Conservation (phyloP, 1,140 invertebrate species). For the Augochlora pura region DNA sequence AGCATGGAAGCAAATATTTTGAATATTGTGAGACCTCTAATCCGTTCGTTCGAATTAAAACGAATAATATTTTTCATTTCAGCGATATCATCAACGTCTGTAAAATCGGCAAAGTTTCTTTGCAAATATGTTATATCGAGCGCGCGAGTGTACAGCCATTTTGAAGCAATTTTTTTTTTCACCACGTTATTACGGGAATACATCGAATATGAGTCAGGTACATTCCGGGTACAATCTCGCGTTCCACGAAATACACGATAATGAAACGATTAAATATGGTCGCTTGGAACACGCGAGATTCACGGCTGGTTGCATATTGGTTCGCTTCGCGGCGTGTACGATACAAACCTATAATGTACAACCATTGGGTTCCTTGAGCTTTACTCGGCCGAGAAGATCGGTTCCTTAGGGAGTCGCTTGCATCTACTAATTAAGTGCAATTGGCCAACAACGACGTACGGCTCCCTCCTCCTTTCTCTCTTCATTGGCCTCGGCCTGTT, state of each 20-base stretch:
- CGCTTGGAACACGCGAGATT: too few relatives aligned
- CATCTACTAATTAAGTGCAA: conserved; percentile 73
- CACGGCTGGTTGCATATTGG: neutral
- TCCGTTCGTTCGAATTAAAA: too few relatives aligned
- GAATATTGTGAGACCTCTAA: too few relatives aligned
- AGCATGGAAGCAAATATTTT: too few relatives aligned
- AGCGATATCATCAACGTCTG: too few relatives aligned
- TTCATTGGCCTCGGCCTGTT: conserved; percentile 43
- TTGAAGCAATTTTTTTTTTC: too few relatives aligned
- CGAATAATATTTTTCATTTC: too few relatives aligned
- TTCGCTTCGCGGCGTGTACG: neutral
- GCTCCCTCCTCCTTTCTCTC: conserved; percentile 52
- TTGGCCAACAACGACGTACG: conserved; percentile 71
- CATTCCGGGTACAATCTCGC: neutral
- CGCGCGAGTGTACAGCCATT: too few relatives aligned
- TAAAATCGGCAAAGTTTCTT: too few relatives aligned
- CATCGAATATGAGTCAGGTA: neutral
- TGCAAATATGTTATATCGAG: too few relatives aligned
- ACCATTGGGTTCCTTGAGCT: conserved; percentile 10
- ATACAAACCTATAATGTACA: neutral
- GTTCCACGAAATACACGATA: neutral
- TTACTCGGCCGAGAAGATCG: conserved; percentile 40
- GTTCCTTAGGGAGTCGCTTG: conserved; percentile 53
- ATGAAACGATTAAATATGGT: neutral
- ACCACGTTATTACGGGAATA: too few relatives aligned